Percentiles rank a stretch among this genome's conserved stretches.
Conservation (phyloP, 2,888 invertebrate species). For the Ellobium chinense region DNA sequence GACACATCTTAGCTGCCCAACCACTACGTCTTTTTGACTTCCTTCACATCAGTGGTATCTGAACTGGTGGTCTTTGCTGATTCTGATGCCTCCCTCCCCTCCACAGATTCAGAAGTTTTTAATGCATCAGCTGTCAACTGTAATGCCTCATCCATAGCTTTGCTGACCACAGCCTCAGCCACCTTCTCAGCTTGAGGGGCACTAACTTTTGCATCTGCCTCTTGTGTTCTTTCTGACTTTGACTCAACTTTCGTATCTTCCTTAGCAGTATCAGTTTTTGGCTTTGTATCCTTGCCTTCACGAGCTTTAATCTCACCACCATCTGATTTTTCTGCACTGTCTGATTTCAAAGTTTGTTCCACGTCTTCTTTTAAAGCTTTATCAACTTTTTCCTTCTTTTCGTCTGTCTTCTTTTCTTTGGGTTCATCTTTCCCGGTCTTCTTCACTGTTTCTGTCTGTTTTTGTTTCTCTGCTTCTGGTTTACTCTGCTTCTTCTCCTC, state of each 20-base stretch:
- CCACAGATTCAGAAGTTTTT: no score
- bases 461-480: background rate
- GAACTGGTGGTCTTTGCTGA: no score
- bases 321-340: background rate
- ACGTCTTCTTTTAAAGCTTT: background rate
- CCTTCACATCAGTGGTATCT: no score
- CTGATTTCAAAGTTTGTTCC: background rate
- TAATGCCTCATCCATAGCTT: conserved; percentile 32
- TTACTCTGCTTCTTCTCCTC: conserved; percentile 10
- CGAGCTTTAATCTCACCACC: background rate
- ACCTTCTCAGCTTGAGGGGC: background rate
- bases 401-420: background rate
- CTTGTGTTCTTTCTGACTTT: background rate
- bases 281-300: background rate
- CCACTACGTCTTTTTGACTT: no score
- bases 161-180: conserved; percentile 30
- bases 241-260: background rate
- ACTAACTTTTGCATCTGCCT: background rate
- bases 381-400: background rate
- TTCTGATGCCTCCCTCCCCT: no score
- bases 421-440: background rate
- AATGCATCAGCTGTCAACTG: no score
- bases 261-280: background rate
- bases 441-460: background rate
- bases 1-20: no score